Evolutionary conservation across 2,113 vertebrate genomes (phyloP), one percentile per base, ranked within the genome.

Genomic region (Hypocryptadius cinnamomeus): DNA sequence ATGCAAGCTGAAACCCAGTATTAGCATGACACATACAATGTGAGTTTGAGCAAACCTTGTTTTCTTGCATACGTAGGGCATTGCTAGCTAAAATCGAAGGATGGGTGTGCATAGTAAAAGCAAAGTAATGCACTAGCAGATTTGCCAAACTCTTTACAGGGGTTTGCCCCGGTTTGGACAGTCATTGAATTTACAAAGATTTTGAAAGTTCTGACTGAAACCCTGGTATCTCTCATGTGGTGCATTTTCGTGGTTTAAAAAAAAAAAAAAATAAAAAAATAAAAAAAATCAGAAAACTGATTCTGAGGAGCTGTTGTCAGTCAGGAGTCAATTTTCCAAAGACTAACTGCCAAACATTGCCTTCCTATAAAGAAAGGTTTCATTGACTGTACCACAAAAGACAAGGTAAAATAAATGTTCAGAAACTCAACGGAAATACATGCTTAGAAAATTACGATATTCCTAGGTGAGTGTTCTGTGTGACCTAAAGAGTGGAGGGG

Each of bases 11-110:
- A 85, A 91, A n/a, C 6, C 25, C 28, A 13, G 5, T 12, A 44
- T 23, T 71, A 45, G 27, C 21, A 74, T 8, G 13, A 44, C 20
- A 12, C 8, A 17, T n/a, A 15, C 33, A 22, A 5, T 0, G 0
- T 19, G 54, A 76, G 2, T 84, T 53, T 57, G 48, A 78, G 61
- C 22, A 50, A 91, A 10, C 8, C n/a, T 61, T 87, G 57, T 61
- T 81, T 92, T n/a, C 21, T 60, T 56, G 25, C 40, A 64, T 63
- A 56, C 44, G 56, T 68, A 47, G 51, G 73, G 60, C 31, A n/a
- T 17, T 10, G 14, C 10, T 51, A 35, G 42, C n/a, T 68, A 48
- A 69, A 92, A 57, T 3, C 70, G 37, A 79, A 90, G 28, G 31
- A 10, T 15, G 24, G 22, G 2, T 2, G 2, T 51, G 13, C 80